A percentile compares a stretch with the other conserved stretches of the same genome.
These are phyloP conservation scores for Egretta garzetta DNA, from an alignment of 2,113 vertebrate genomes.

Conservation along the genomic window DNA sequence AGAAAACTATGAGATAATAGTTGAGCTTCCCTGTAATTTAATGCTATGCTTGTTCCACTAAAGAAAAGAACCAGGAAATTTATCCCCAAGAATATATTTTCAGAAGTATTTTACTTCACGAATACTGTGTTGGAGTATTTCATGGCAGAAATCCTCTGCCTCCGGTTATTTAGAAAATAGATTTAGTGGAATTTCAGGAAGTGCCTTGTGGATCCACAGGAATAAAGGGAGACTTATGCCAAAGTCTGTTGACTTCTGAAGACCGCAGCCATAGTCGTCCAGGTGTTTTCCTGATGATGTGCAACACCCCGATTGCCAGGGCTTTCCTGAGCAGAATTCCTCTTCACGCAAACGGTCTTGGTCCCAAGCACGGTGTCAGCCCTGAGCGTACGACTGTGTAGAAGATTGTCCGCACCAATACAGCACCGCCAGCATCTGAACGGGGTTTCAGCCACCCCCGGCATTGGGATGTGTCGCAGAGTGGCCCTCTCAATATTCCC, in stretches of 20 bases:
- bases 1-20: constrained; percentile 73
- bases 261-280: rapidly evolving
- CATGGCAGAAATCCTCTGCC: background rate
- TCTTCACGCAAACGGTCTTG: background rate
- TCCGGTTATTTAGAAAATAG: constrained; percentile 11
- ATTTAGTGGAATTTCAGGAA: background rate
- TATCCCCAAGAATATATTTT: background rate
- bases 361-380: background rate
- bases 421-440: background rate
- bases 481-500: background rate
- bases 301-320: background rate
- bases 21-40: constrained; percentile 71
- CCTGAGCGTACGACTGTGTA: rapidly evolving
- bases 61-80: background rate
- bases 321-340: background rate
- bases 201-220: background rate
- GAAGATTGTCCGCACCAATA: rapidly evolving
- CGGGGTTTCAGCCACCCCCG: rapidly evolving
- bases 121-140: constrained; percentile 13
- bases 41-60: constrained; percentile 30
- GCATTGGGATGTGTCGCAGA: no score
- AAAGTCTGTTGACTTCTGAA: background rate
- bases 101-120: constrained; percentile 33
- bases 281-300: background rate
- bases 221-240: background rate